Percentiles rank a stretch among this genome's conserved stretches.
Evolutionary conservation across 2,888 invertebrate species (phyloP).

Genomic region (Andrena minutula): DNA sequence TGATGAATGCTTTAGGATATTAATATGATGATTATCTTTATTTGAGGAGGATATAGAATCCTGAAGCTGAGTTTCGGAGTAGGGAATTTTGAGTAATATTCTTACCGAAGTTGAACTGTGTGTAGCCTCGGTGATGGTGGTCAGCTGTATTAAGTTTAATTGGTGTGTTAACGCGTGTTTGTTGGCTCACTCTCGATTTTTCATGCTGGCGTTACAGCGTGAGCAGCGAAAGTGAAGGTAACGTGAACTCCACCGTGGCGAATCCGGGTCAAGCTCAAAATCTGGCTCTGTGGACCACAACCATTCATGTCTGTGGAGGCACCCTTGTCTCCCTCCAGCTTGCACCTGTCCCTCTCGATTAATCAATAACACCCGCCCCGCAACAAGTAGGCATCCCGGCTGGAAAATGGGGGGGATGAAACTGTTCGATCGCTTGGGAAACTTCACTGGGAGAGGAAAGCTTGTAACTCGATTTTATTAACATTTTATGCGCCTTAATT

Average conservation of each 20-base stretch:
- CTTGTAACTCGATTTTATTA: neutral
- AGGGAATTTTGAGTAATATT: too few relatives aligned
- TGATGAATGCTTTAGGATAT: too few relatives aligned
- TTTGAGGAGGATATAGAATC: neutral
- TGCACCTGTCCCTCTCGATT: constrained; percentile 55
- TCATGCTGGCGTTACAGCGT: constrained; percentile 48
- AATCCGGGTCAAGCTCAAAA: constrained; percentile 81
- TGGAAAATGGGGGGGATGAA: constrained; percentile 28
- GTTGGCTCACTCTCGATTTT: constrained; percentile 39
- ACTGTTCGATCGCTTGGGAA: constrained; percentile 2
- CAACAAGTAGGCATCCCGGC: constrained; percentile 77
- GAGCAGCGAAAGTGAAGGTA: constrained; percentile 69
- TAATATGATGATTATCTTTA: too few relatives aligned
- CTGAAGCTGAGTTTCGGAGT: neutral
- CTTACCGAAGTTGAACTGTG: too few relatives aligned
- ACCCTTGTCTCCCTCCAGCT: constrained; percentile 61
- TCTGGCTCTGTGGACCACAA: constrained; percentile 69
- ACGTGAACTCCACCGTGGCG: constrained; percentile 54
- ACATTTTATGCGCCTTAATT: neutral
- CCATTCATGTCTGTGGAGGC: constrained; percentile 79
- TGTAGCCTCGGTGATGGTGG: too few relatives aligned
- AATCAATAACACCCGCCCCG: constrained; percentile 78
- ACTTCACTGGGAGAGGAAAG: neutral
- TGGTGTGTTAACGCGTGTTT: neutral
- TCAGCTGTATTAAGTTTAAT: neutral